Conservation (phyloP, 2,113 vertebrate species). For the Gnathonemus longibarbis region DNA sequence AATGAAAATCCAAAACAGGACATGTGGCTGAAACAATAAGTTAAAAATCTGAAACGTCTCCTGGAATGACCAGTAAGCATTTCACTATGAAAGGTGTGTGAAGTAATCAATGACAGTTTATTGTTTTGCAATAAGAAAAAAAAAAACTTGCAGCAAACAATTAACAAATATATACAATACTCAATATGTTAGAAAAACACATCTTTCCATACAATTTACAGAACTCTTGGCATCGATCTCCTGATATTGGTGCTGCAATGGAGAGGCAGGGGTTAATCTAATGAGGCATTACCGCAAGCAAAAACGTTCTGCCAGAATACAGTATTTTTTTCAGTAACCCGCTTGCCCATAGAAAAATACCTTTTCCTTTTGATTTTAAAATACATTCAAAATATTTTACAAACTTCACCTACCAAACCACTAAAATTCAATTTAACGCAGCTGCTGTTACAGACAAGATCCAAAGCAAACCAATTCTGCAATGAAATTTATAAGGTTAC, state of each 20-base stretch:
- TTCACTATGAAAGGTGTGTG: constrained; percentile 26
- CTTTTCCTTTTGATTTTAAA: constrained; percentile 3
- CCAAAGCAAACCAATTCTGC: not conserved
- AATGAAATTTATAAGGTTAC: not conserved
- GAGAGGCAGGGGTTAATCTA: not conserved
- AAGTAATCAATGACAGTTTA: constrained; percentile 36
- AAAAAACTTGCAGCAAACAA: not conserved
- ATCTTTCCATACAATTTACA: constrained; percentile 53
- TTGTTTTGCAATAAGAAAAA: constrained; percentile 17
- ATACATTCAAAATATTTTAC: constrained; percentile 22
- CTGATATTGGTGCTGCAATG: not conserved
- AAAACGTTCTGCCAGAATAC: not conserved
- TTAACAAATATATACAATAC: constrained; percentile 53
- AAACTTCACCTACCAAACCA: constrained; percentile 9
- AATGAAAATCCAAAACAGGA: constrained; percentile 32
- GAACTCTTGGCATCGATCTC: constrained; percentile 12
- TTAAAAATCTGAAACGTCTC: constrained; percentile 38
- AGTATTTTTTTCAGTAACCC: not conserved
- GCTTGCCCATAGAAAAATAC: not conserved
- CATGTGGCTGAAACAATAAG: constrained; percentile 52
- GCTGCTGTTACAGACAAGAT: not conserved
- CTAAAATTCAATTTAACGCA: constrained; percentile 14
- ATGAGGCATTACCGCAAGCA: not conserved
- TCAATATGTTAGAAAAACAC: constrained; percentile 29
- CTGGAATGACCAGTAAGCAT: constrained; percentile 32